These are phyloP conservation scores for Camptogramma bilineatum DNA, from an alignment of 2,888 invertebrate species.

Conservation along the genomic window DNA sequence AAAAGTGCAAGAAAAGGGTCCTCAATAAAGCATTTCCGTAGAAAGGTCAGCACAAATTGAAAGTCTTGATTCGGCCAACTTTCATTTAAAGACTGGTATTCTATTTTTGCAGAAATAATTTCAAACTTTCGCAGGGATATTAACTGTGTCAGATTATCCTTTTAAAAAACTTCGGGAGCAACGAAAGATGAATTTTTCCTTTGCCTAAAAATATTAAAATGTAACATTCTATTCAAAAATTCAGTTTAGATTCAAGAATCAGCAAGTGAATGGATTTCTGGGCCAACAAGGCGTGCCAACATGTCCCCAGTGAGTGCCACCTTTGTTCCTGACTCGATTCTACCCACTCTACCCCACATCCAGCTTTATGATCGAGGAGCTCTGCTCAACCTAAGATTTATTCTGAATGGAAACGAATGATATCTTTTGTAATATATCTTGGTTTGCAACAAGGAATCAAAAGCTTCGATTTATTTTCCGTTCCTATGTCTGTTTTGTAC, in stretches of 20 bases:
- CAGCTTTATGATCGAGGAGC: conserved; percentile 36
- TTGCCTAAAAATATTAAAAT: conserved; percentile 39
- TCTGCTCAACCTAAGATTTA: conserved; percentile 39
- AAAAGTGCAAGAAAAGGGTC: conserved; percentile 9
- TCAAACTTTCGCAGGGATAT: conserved; percentile 19
- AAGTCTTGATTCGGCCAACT: conserved; percentile 15
- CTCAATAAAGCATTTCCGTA: conserved; percentile 1
- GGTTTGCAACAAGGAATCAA: conserved; percentile 25
- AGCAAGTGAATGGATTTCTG: conserved; percentile 39
- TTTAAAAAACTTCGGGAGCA: conserved; percentile 24
- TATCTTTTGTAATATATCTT: conserved; percentile 22
- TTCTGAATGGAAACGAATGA: conserved; percentile 37
- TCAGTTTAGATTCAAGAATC: conserved; percentile 43
- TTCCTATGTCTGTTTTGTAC: background rate
- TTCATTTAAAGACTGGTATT: conserved; percentile 11
- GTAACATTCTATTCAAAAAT: conserved; percentile 38
- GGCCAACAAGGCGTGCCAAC: conserved; percentile 49
- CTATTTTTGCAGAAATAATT: conserved; percentile 18
- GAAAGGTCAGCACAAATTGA: conserved; percentile 17
- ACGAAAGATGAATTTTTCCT: conserved; percentile 27
- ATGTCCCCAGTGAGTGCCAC: conserved; percentile 46
- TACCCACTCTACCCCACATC: conserved; percentile 39
- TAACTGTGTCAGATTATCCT: conserved; percentile 28
- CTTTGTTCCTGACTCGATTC: conserved; percentile 47
- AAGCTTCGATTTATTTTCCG: conserved; percentile 14